Base-by-base conservation (phyloP, 2,797 vertebrate genomes). In the Gymnoscopelus braueri region DNA sequence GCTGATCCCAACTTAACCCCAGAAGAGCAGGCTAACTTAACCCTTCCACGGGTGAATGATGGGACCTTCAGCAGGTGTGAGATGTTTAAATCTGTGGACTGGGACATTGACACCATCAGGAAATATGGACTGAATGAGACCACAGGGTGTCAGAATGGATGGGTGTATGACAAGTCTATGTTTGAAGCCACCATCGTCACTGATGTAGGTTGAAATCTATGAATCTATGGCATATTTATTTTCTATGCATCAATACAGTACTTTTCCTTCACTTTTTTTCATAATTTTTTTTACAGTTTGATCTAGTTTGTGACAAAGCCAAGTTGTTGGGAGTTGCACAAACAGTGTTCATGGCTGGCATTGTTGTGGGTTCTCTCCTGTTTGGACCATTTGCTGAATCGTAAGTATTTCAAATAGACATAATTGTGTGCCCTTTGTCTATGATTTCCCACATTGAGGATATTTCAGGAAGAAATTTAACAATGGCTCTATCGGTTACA, bases 361-460 rank as follows among this genome's bases (percentile, higher is more conserved):
- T 95, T 19, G 72, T 96, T 0, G 8, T 80, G 2, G 94, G 94
- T 15, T 74, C 89, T 3, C 15, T 95, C 0, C 58, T 93, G 56
- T 95, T 96, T 4, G 93, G 95, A 44, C 93, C 94, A 0, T 74
- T 96, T 29, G 93, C 93, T 61, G 93, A 95, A 60, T 88, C 81
- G 84, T 88, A 76, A 84, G 86, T 58, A 2, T 23, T 67, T 48
- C 2, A 65, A 50, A 14, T n/a, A 44, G 8, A 44, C 39, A 10
- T 9, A 10, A 44, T 44, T 44, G 35, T 39, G 35, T 39, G 35
- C 5, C 5, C 35, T 39, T 39, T 39, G 39, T 44, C 39, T 44
- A 44, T 44, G 9, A 44, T 44, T 9, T 7, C 1, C 8, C 39
- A 44, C 39, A 44, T 9, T 44, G 39, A 10, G 39, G 39, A 10